A percentile compares a stretch with the other conserved stretches of the same genome.
phyloP scores from a whole-genome alignment of 1,140 invertebrate genomes.

The Drosophila murphyi region DNA sequence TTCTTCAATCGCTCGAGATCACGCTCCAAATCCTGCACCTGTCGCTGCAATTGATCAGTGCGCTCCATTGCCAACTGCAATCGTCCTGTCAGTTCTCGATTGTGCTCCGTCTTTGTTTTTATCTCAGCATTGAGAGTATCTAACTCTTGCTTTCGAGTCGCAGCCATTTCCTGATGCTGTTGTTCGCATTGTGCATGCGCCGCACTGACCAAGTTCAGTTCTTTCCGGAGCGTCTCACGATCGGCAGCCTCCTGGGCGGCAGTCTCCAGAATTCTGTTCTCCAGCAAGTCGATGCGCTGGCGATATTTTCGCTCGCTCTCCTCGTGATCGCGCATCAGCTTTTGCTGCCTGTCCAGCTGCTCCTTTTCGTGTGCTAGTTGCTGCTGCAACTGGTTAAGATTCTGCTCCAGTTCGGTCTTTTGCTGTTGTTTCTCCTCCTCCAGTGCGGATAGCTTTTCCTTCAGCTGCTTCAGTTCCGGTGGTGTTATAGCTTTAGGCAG shows the following conservation, averaged over 20 bases:
- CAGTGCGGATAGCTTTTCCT: slow-evolving; percentile 38
- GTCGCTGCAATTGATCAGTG: slow-evolving; percentile 45
- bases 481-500: slow-evolving; percentile 48
- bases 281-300: slow-evolving; percentile 52
- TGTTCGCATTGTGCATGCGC: slow-evolving; percentile 68
- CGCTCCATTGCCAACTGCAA: slow-evolving; percentile 51
- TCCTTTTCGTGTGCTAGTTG: slow-evolving; percentile 52
- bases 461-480: slow-evolving; percentile 46
- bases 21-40: slow-evolving; percentile 56
- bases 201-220: slow-evolving; percentile 56
- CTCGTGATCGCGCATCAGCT: slow-evolving; percentile 46
- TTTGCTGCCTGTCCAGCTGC: slow-evolving; percentile 54
- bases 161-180: slow-evolving; percentile 41
- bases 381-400: slow-evolving; percentile 40
- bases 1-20: slow-evolving; percentile 71
- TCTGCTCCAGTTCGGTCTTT: slow-evolving; percentile 42
- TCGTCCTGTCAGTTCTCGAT: slow-evolving; percentile 38
- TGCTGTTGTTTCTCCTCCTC: slow-evolving; percentile 67
- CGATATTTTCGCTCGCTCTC: slow-evolving; percentile 66
- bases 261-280: slow-evolving; percentile 57
- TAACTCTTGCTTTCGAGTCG: slow-evolving; percentile 62
- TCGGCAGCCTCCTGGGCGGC: slow-evolving; percentile 63
- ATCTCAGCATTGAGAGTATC: slow-evolving; percentile 64
- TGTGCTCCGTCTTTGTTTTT: slow-evolving; percentile 57
- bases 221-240: slow-evolving; percentile 66